Percentiles rank a stretch among this genome's conserved stretches.
These are phyloP conservation scores for Scatophagus argus DNA, from an alignment of 2,113 vertebrate genomes.

Conservation along the genomic window DNA sequence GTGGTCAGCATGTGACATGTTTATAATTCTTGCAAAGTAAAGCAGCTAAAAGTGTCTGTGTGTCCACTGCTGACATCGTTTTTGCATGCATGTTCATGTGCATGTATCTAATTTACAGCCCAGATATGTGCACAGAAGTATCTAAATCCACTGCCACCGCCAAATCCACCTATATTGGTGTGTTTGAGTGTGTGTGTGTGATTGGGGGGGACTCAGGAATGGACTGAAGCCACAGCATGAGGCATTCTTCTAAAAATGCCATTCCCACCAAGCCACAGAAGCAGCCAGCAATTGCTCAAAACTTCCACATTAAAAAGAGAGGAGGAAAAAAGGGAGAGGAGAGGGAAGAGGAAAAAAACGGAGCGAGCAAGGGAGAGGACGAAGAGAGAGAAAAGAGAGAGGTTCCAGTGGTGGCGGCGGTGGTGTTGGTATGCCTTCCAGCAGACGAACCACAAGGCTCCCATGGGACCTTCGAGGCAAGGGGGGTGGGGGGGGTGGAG, in stretches of 20 bases:
- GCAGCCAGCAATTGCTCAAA: constrained; percentile 86
- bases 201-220: constrained; percentile 73
- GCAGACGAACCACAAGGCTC: constrained; percentile 82
- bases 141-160: constrained; percentile 35
- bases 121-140: constrained; percentile 28
- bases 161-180: constrained; percentile 59
- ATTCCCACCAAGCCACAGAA: constrained; percentile 85
- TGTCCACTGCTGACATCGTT: constrained; percentile 7
- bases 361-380: constrained; percentile 51
- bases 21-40: constrained; percentile 25
- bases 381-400: constrained; percentile 69
- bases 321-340: constrained; percentile 53
- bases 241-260: constrained; percentile 87
- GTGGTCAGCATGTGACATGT: constrained; percentile 35
- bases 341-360: constrained; percentile 44
- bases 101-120: constrained; percentile 31
- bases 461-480: constrained; percentile 76
- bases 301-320: constrained; percentile 87
- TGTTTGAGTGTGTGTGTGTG: constrained; percentile 54
- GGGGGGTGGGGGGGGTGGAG: constrained; percentile 25
- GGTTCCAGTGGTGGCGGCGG: constrained; percentile 83
- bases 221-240: constrained; percentile 83
- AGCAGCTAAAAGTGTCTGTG: constrained; percentile 2
- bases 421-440: constrained; percentile 82
- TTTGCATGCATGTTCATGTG: constrained; percentile 22